Base-by-base conservation (phyloP, 2,888 invertebrate genomes). In the Beris morrisii region DNA sequence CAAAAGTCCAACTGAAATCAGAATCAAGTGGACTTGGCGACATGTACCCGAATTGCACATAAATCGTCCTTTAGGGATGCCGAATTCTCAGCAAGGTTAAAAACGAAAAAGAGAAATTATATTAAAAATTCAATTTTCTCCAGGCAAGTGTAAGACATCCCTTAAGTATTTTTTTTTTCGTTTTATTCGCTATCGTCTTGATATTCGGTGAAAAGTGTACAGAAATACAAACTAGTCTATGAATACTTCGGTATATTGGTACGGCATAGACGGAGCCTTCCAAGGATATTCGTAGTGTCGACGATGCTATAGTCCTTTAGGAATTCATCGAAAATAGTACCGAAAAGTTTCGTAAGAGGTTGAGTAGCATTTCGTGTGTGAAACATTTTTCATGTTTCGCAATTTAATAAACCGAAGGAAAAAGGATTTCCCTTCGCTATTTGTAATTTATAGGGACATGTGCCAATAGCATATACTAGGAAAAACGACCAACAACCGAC, bases 351-450 rank as follows among this genome's bases (percentile, higher is more conserved):
- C 57, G 7, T 12, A 13, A 43, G 43, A n/a, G 28, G 30, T 56
- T 57, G 28, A 57, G 28, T 44, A 44, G 15, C 57, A 43, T 44
- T 59, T 67, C 64, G 58, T 59, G 65, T 64, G 43, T 58, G 59
- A 64, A 64, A 67, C 67, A 67, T 67, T 67, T 67, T 67, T 67
- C 67, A 65, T 67, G 64, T 64, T 65, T 54, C 64, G 67, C 64
- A 67, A 67, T 67, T 67, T 67, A 67, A 67, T 67, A 67, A 67
- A 67, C 67, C 64, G 54, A 50, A 45, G 54, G 59, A 57, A 67
- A 22, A 22, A 67, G 65, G 58, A 59, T 67, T 67, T 67, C 55
- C 15, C 13, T 48, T 31, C 31, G 44, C 13, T 46, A 22, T 59
- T 50, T 31, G 31, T 48, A 46, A 48, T 59, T 59, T 48, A 59